Percentiles rank a stretch among this genome's conserved stretches.
phyloP scores from a whole-genome alignment of 2,797 vertebrate species.

The Sebastolobus alascanus region DNA sequence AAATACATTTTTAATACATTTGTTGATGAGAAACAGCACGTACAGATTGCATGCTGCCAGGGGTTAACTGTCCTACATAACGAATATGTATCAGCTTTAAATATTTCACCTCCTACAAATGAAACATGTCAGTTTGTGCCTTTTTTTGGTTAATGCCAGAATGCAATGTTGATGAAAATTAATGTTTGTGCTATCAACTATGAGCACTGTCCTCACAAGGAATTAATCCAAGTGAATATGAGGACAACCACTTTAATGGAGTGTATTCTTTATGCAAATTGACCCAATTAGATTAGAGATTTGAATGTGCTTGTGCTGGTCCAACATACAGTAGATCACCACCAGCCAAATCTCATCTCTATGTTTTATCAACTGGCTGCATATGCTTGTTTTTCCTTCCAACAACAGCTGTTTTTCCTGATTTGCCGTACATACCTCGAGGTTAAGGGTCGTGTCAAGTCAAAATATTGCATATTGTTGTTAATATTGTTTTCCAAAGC shows the following conservation, averaged over 20 bases:
- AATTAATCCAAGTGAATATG: background rate
- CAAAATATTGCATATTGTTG: slow-evolving; percentile 21
- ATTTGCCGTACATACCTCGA: background rate
- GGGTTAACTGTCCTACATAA: slow-evolving; percentile 9
- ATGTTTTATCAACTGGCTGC: background rate
- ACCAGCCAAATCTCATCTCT: background rate
- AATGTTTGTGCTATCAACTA: slow-evolving; percentile 11
- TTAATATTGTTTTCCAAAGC: slow-evolving; percentile 32
- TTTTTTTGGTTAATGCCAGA: slow-evolving; percentile 11
- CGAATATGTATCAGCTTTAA: slow-evolving; percentile 26
- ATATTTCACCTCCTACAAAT: background rate
- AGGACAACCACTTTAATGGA: background rate
- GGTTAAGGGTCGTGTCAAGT: background rate
- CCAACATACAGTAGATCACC: background rate
- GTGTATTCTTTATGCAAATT: background rate
- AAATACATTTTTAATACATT: background rate
- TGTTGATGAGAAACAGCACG: slow-evolving; percentile 10
- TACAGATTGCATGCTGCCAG: background rate
- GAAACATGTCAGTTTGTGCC: slow-evolving; percentile 44
- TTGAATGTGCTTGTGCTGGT: background rate
- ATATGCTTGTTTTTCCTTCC: background rate
- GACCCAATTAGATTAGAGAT: background rate
- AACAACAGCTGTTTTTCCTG: background rate
- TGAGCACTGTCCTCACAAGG: background rate
- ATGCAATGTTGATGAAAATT: slow-evolving; percentile 1